A percentile compares a stretch with the other conserved stretches of the same genome.
These are phyloP conservation scores for Charanyca ferruginea DNA, from an alignment of 2,888 invertebrate genomes.

Conservation along the genomic window DNA sequence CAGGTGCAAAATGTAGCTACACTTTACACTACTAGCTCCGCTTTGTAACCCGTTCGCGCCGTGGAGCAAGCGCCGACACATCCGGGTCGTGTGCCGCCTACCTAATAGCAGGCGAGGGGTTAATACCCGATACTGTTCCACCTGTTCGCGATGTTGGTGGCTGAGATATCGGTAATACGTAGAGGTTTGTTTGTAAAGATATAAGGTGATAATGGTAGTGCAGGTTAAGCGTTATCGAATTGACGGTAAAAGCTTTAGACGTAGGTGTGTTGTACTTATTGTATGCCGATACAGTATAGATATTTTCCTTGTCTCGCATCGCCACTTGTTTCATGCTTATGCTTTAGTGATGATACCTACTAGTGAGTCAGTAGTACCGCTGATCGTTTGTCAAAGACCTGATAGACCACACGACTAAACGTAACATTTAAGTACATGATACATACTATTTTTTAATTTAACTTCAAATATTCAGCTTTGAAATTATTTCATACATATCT, in stretches of 20 bases:
- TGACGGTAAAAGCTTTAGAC: background rate
- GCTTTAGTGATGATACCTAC: background rate
- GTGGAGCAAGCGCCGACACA: constrained; percentile 45
- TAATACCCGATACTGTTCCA: constrained; percentile 50
- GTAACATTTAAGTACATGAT: too few relatives aligned
- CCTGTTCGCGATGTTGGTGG: constrained; percentile 20
- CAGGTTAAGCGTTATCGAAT: constrained; percentile 1
- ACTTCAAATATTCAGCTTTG: background rate
- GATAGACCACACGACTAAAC: background rate
- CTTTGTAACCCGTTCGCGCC: constrained; percentile 50
- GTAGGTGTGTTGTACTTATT: background rate
- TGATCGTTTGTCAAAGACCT: background rate
- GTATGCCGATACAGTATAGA: background rate
- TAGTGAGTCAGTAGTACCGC: background rate
- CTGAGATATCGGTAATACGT: constrained; percentile 8
- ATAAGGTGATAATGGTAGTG: background rate
- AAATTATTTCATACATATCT: background rate
- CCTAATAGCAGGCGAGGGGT: constrained; percentile 37
- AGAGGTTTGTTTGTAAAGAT: constrained; percentile 12
- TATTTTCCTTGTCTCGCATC: background rate
- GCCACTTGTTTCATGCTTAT: background rate
- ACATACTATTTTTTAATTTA: too few relatives aligned
- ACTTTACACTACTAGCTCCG: constrained; percentile 7
- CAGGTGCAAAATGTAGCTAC: constrained; percentile 31
- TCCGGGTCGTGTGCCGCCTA: constrained; percentile 59